Evolutionary conservation across 2,797 vertebrate species (phyloP).

Genomic region (Gymnoscopelus microlampas): DNA sequence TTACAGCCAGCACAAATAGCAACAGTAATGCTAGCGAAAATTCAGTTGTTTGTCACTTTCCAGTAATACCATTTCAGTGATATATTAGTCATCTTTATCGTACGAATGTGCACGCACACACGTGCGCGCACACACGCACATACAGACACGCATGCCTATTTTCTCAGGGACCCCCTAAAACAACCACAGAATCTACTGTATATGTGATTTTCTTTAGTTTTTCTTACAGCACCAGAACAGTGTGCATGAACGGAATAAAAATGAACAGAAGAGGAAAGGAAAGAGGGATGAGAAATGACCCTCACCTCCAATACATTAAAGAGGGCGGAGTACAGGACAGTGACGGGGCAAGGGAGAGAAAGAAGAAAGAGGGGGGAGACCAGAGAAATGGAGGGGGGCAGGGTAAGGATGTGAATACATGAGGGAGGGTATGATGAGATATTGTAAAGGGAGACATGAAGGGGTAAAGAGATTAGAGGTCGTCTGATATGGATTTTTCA

Average conservation of each 20-base stretch:
- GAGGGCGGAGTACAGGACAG: slow-evolving; percentile 17
- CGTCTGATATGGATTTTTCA: too few species aligned
- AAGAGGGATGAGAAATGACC: slow-evolving; percentile 13
- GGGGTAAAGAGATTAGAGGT: background rate
- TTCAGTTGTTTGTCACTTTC: too few species aligned
- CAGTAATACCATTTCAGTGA: too few species aligned
- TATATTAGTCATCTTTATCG: too few species aligned
- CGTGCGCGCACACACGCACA: background rate
- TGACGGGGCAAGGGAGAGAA: slow-evolving; percentile 15
- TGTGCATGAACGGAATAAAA: slow-evolving; percentile 40
- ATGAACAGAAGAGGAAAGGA: slow-evolving; percentile 15
- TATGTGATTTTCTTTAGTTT: slow-evolving; percentile 9
- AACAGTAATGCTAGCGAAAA: too few species aligned
- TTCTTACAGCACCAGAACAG: background rate
- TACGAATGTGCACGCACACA: background rate
- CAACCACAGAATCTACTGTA: slow-evolving; percentile 10
- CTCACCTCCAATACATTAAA: slow-evolving; percentile 36
- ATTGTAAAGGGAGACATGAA: background rate
- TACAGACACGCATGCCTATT: slow-evolving; percentile 7
- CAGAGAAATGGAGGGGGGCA: slow-evolving; percentile 5
- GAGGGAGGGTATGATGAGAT: slow-evolving; percentile 2
- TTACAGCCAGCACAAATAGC: too few species aligned
- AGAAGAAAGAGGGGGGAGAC: background rate
- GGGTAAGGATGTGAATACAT: slow-evolving; percentile 3
- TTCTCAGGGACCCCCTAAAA: slow-evolving; percentile 3